phyloP scores from a whole-genome alignment of 2,888 invertebrate species.

The Acrobasis suavella region DNA sequence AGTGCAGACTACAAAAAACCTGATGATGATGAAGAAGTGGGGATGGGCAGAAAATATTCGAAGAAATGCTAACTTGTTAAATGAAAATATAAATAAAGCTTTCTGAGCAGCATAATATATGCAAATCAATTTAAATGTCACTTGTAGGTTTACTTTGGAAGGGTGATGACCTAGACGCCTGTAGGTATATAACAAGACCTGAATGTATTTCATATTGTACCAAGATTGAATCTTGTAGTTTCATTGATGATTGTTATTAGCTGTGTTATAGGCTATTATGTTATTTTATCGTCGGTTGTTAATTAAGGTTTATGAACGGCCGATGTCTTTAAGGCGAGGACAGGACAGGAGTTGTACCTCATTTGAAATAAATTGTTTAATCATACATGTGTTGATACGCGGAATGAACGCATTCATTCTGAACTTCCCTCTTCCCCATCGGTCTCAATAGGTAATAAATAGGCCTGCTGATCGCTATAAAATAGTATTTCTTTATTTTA shows the following conservation, averaged over 20 bases:
- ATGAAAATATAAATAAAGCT: slow-evolving; percentile 23
- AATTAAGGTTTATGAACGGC: no score
- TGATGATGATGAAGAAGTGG: not conserved
- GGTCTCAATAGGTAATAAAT: no score
- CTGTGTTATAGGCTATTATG: not conserved
- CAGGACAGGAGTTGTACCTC: no score
- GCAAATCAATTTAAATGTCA: slow-evolving; percentile 59
- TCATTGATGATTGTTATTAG: not conserved
- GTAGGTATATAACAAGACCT: not conserved
- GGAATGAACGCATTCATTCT: no score
- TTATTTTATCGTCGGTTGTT: no score
- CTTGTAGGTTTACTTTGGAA: slow-evolving; percentile 50
- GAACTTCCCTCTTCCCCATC: no score
- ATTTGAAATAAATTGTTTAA: no score
- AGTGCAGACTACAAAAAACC: no score
- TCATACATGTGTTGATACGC: no score
- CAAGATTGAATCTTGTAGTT: not conserved
- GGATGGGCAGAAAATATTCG: not conserved
- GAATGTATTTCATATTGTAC: not conserved
- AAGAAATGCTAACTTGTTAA: not conserved
- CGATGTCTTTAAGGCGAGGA: no score
- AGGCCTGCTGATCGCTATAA: no score
- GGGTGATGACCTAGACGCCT: slow-evolving; percentile 48
- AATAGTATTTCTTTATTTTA: no score
- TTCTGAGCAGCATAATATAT: slow-evolving; percentile 42